These are phyloP conservation scores for Cheilinus undulatus DNA, from an alignment of 2,113 vertebrate genomes.

Conservation along the genomic window DNA sequence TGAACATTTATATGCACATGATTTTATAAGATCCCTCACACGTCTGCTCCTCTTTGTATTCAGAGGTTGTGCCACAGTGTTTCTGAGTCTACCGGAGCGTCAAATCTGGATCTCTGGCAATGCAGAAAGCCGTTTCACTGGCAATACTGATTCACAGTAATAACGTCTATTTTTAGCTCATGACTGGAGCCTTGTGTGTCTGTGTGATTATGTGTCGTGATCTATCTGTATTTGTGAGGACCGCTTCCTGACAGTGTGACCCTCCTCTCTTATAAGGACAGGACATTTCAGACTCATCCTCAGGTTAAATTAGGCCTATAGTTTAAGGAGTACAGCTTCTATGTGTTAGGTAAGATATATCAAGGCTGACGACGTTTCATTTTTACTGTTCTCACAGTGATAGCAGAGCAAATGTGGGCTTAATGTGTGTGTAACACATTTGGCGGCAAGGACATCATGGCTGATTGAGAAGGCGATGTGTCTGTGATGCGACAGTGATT, in stretches of 20 bases:
- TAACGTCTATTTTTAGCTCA: slow-evolving; percentile 77
- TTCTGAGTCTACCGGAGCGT: slow-evolving; percentile 17
- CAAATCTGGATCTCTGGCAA: slow-evolving; percentile 43
- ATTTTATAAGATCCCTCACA: background rate
- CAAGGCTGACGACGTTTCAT: background rate
- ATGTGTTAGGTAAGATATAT: background rate
- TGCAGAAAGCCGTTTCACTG: slow-evolving; percentile 56
- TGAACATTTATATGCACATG: background rate
- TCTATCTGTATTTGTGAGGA: slow-evolving; percentile 20
- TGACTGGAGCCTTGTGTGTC: slow-evolving; percentile 37
- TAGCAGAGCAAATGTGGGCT: background rate
- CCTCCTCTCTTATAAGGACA: slow-evolving; percentile 5
- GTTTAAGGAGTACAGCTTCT: background rate
- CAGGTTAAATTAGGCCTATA: background rate
- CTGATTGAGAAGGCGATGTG: slow-evolving; percentile 6
- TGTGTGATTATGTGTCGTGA: background rate
- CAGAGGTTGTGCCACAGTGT: slow-evolving; percentile 18
- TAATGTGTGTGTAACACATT: background rate
- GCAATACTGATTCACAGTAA: slow-evolving; percentile 70
- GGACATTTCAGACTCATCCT: background rate
- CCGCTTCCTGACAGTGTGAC: background rate
- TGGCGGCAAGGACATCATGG: background rate
- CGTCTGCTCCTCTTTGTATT: slow-evolving; percentile 22
- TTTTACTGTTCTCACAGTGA: slow-evolving; percentile 1
- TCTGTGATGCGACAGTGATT: slow-evolving; percentile 27